A percentile compares a stretch with the other conserved stretches of the same genome.
Evolutionary conservation across 2,797 vertebrate species (phyloP).

Genomic region (Poecilia velifera): DNA sequence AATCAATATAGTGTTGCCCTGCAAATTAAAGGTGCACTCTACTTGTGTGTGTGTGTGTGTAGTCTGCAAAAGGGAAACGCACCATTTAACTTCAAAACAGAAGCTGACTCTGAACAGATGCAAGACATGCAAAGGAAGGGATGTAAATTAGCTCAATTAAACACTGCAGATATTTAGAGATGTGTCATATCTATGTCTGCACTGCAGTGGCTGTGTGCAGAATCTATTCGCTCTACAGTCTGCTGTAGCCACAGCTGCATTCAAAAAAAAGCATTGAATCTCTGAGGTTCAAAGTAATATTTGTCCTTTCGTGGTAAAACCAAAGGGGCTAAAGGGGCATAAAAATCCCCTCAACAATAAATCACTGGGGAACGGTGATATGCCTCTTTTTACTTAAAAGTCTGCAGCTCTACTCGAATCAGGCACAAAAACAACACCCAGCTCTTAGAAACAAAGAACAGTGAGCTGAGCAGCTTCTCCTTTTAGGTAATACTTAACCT

Average conservation of each 20-base stretch:
- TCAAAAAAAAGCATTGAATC: slow-evolving; percentile 16
- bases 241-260: slow-evolving; percentile 21
- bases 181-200: slow-evolving; percentile 3
- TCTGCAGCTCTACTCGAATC: slow-evolving; percentile 27
- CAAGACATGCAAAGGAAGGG: background rate
- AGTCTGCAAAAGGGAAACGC: background rate
- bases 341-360: slow-evolving; percentile 26
- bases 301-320: slow-evolving; percentile 17
- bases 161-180: background rate
- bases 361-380: slow-evolving; percentile 21
- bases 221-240: slow-evolving; percentile 14
- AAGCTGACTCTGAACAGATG: background rate
- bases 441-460: slow-evolving; percentile 16
- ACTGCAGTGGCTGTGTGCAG: slow-evolving; percentile 30
- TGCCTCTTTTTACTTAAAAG: slow-evolving; percentile 31
- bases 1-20: slow-evolving; percentile 32
- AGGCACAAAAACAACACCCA: slow-evolving; percentile 24
- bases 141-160: background rate
- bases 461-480: slow-evolving; percentile 18
- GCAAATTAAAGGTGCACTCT: slow-evolving; percentile 30
- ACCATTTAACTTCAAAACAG: background rate
- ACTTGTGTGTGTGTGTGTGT: slow-evolving; percentile 1
- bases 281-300: slow-evolving; percentile 33
- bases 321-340: slow-evolving; percentile 18
- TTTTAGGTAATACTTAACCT: slow-evolving; percentile 36